Percentiles rank a stretch among this genome's conserved stretches.
Conservation (phyloP, 2,888 invertebrate species). For the Caenorhabditis auriculariae region DNA sequence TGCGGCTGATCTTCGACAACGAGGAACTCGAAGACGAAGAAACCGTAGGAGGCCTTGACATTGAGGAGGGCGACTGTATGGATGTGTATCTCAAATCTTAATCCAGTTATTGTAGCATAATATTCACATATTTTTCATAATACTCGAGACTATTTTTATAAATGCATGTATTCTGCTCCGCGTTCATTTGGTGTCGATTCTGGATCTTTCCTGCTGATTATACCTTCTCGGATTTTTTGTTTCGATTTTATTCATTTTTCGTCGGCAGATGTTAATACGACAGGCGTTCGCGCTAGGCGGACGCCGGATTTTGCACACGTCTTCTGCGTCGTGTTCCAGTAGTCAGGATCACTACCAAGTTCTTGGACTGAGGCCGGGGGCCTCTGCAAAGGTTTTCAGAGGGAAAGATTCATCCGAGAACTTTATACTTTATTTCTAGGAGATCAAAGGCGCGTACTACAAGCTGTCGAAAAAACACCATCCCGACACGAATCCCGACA, state of each 20-base stretch:
- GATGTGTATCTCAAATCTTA: slow-evolving; percentile 9
- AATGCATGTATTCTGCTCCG: not conserved
- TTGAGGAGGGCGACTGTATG: slow-evolving; percentile 26
- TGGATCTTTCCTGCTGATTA: not conserved
- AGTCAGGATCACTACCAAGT: slow-evolving; percentile 45
- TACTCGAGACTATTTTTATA: not conserved
- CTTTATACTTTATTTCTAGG: slow-evolving; percentile 18
- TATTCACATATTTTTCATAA: not conserved
- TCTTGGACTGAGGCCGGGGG: slow-evolving; percentile 42
- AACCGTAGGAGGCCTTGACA: slow-evolving; percentile 6
- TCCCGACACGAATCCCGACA: slow-evolving; percentile 54
- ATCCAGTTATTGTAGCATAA: not conserved
- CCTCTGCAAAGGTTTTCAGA: slow-evolving; percentile 31
- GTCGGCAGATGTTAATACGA: slow-evolving; percentile 11
- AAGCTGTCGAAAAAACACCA: slow-evolving; percentile 58
- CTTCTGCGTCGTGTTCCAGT: slow-evolving; percentile 8
- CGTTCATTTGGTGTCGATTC: not conserved
- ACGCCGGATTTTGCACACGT: slow-evolving; percentile 8
- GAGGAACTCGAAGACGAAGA: slow-evolving; percentile 5
- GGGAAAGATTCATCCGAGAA: not conserved
- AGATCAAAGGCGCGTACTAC: slow-evolving; percentile 60
- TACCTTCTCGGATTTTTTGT: not conserved
- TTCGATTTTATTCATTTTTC: not conserved
- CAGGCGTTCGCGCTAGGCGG: slow-evolving; percentile 1
- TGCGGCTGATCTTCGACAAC: slow-evolving; percentile 26